Evolutionary conservation across 2,888 invertebrate species (phyloP), one percentile per base, ranked within the genome.

Genomic region (Hirtodrosophila alboralis): DNA sequence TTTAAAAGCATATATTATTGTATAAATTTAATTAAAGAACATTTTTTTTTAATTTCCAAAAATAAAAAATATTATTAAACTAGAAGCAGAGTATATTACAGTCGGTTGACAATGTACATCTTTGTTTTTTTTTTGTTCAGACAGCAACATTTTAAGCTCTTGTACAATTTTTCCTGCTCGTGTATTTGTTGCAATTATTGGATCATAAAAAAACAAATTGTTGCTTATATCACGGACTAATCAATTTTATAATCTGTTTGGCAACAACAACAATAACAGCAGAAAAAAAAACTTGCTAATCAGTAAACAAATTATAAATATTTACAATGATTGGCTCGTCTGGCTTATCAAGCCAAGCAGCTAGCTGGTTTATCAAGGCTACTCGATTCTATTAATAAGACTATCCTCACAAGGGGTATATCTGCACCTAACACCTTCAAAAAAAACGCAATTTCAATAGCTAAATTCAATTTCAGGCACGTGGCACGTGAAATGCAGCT

Each of bases 271-370:
- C n/a, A n/a, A n/a, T n/a, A n/a, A n/a, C n/a, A n/a, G n/a, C n/a
- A n/a, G n/a, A n/a, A n/a, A 40, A 7, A 23, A 5, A 5, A 62
- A 64, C 41, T 57, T 30, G 53, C 58, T 66, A 73, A 76, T 80
- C 80, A 79, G 66, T 76, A 68, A 74, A 69, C 71, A 73, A 83
- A 86, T 79, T 83, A 71, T 79, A 70, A 74, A 73, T 65, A 68
- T 73, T 78, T 83, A 73, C 67, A 78, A 83, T 74, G 59, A 78
- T 60, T 62, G 34, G 27, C 40, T 40, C 34, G 41, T 60, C 63
- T 16, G 47, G 59, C 74, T 70, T 80, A 78, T 78, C 77, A 62
- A 44, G 21, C 9, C 16, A n/a, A 41, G n/a, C 40, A 45, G 21
- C 41, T 53, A 63, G 64, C 53, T 62, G 41, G 57, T 63, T 80